Base-by-base conservation (phyloP, 2,113 vertebrate species). In the Alethe castanea region DNA sequence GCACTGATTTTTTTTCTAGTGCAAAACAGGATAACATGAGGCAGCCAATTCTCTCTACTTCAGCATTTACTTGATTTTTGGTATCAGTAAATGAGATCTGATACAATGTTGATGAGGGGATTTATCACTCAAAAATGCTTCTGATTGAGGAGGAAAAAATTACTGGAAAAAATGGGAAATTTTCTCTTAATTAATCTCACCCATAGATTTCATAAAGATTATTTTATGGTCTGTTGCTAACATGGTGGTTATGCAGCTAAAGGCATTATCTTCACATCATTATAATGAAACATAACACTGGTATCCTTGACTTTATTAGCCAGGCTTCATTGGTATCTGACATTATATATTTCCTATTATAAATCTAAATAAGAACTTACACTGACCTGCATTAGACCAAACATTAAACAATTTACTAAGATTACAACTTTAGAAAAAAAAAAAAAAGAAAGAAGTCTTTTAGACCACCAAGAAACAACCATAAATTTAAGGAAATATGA, bases 401-500 rank as follows among this genome's bases (percentile, higher is more conserved):
- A 97, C 96, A 98, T 97, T 97, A 97, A 98, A 97, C 96, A 98
- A 98, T 98, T 98, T 98, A 97, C 97, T 95, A 96, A 97, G 96
- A 97, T 97, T 97, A 98, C 79, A 78, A 95, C 97, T 97, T 98
- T 91, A 96, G 44, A 90, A 92, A 69, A 36, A 93, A 50, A 50
- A 38, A 40, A 66, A 80, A n/a, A 92, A 87, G 73, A 92, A 83
- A 76, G 73, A 85, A 71, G 67, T 94, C 95, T 97, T 98, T 96
- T 83, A 96, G 98, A 99, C 98, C 98, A 99, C 98, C 98, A 98
- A 98, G 98, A 97, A 98, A 96, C 96, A 97, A 95, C 97, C 97
- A 98, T 98, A 98, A 98, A 98, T 98, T 97, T 98, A 96, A 97
- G 98, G 98, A 98, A 98, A 98, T 98, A 98, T 98, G 98, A 98